Evolutionary conservation across 2,888 invertebrate species (phyloP), one percentile per base, ranked within the genome.

Genomic region (Ischnus inquisitorius): DNA sequence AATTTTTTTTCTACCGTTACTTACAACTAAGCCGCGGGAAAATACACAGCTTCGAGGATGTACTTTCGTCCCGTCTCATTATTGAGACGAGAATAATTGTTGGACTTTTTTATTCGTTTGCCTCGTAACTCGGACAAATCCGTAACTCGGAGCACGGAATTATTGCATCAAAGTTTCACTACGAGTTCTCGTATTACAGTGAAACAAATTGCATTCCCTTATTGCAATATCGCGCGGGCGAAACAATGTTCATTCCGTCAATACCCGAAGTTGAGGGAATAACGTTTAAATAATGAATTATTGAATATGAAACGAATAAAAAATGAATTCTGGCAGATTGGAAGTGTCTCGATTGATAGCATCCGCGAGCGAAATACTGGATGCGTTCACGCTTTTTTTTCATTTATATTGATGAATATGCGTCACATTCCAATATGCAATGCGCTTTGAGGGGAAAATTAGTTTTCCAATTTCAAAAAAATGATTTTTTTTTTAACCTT

Each of bases 231-330:
- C 22, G 54, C 54, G 10, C 3, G 22, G 22, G 16, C 12, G 22
- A 19, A 10, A 3, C 19, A 1, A 10, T 10, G 10, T 54, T 54
- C 19, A 3, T 54, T 54, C 54, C 3, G 22, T 54, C 54, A 19
- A 54, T 22, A 19, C 22, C 54, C 3, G 22, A 54, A 54, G 54
- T 54, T 22, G 19, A 54, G 22, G 3, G 8, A 54, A 54, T 8
- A 54, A 54, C 8, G 22, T 54, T 54, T 54, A 22, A 54, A 54
- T 54, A 54, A 54, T 54, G 10, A 54, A 54, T 19, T 10, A 22
- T 19, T 0, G 2, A 22, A 19, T 16, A 48, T 6, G 3, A 12
- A 19, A 54, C 54, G 19, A 1, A 22, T 16, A 3, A 12, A 54
- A 22, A 19, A 19, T 16, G 19, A 54, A 0, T 54, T 16, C 22